Percentiles rank a stretch among this genome's conserved stretches.
Conservation (phyloP, 2,888 invertebrate species). For the Tortrix viridana region DNA sequence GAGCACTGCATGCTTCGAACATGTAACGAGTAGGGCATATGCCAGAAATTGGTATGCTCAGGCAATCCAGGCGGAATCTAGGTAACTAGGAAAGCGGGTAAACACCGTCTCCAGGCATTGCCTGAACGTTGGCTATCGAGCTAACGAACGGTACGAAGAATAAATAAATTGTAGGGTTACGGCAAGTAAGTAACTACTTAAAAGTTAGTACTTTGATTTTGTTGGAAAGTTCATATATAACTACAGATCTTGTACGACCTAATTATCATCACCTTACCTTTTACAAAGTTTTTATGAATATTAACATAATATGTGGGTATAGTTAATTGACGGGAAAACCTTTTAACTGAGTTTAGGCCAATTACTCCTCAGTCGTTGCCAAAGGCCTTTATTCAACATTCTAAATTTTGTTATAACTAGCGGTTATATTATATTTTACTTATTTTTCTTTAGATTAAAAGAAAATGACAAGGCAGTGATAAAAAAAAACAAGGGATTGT, state of each 20-base stretch:
- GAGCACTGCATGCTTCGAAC: slow-evolving; percentile 34
- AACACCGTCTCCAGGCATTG: slow-evolving; percentile 46
- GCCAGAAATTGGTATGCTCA: slow-evolving; percentile 57
- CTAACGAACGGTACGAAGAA: slow-evolving; percentile 31
- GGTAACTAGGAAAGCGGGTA: slow-evolving; percentile 23
- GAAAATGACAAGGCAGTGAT: no score
- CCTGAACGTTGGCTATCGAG: slow-evolving; percentile 40
- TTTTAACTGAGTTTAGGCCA: background rate
- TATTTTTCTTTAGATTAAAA: no score
- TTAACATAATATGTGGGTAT: background rate
- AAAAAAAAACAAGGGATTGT: no score
- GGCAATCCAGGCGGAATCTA: slow-evolving; percentile 50
- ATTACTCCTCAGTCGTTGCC: background rate
- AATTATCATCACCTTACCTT: background rate
- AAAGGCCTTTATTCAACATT: background rate
- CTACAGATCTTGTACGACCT: no score
- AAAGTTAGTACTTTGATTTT: no score
- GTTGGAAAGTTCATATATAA: no score
- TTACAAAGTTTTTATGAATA: background rate
- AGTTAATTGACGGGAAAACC: background rate
- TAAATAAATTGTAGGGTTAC: slow-evolving; percentile 6
- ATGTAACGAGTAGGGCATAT: slow-evolving; percentile 55
- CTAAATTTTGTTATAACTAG: no score
- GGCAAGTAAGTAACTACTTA: no score
- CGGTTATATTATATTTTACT: no score